Evolutionary conservation across 2,797 vertebrate species (phyloP).

Genomic region (Chelonia mydas): DNA sequence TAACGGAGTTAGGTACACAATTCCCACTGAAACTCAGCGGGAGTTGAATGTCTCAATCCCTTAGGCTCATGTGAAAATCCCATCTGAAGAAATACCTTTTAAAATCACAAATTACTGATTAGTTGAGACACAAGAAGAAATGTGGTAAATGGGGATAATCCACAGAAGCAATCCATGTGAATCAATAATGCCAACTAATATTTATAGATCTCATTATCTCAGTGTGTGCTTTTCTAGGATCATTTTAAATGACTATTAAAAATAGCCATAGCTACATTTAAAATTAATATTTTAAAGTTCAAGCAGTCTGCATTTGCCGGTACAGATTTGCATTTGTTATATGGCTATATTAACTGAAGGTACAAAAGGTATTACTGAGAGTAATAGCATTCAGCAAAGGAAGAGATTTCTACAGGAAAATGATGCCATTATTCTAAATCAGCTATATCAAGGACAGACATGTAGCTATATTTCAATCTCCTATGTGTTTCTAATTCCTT

Average conservation of each 20-base stretch:
- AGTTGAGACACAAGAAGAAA: slow-evolving; percentile 41
- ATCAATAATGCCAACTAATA: slow-evolving; percentile 72
- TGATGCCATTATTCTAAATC: slow-evolving; percentile 72
- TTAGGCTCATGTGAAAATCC: background rate
- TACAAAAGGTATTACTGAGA: slow-evolving; percentile 65
- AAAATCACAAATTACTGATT: slow-evolving; percentile 24
- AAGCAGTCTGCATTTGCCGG: slow-evolving; percentile 60
- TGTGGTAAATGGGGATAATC: slow-evolving; percentile 63
- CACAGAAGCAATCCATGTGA: slow-evolving; percentile 51
- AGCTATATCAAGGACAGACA: slow-evolving; percentile 58
- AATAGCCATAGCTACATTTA: slow-evolving; percentile 69
- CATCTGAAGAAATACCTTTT: slow-evolving; percentile 44
- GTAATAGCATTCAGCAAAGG: slow-evolving; percentile 40
- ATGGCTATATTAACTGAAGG: slow-evolving; percentile 69
- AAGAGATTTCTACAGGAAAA: slow-evolving; percentile 66
- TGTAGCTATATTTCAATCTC: slow-evolving; percentile 52
- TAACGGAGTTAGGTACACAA: too few species aligned
- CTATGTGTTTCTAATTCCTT: slow-evolving; percentile 48
- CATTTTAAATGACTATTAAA: slow-evolving; percentile 74
- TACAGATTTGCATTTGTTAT: slow-evolving; percentile 61
- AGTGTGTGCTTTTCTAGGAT: slow-evolving; percentile 67
- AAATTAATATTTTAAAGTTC: slow-evolving; percentile 78
- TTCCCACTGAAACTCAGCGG: background rate
- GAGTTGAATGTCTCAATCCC: background rate
- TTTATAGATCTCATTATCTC: slow-evolving; percentile 77